Evolutionary conservation across 2,113 vertebrate genomes (phyloP), one percentile per base, ranked within the genome.

Genomic region (Uria aalge): DNA sequence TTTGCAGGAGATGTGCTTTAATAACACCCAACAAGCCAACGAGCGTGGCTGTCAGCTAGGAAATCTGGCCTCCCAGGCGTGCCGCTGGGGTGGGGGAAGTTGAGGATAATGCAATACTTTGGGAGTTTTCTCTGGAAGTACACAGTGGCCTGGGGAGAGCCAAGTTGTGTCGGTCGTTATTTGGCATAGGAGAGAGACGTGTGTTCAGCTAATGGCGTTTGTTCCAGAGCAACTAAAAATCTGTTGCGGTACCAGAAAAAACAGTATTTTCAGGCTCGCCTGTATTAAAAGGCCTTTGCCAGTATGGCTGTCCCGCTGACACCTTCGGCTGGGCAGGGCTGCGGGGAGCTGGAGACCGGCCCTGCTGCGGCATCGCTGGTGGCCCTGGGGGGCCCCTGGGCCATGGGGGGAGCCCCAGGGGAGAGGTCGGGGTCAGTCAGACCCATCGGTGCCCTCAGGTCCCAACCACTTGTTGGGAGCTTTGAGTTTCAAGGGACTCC

Each of bases 111-210:
- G 86, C 94, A 96, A 19, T 52, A 57, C 45, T 77, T 56, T 34
- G 69, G 62, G 86, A 80, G 32, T 78, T 95, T 92, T 75, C 79
- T 90, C 72, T 92, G 73, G 64, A 96, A 92, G n/a, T 81, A 80
- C 75, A 67, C 18, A 4, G 86, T 81, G 67, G 89, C 67, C 82
- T 91, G 47, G 48, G 71, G 74, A 88, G n/a, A 84, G 64, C 86
- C 68, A 84, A 92, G 74, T 64, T 45, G 27, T 86, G 60, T 41
- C 0, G 4, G 69, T 15, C 4, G 64, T 63, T 74, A 64, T 18
- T 94, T 95, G 80, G 82, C 62, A 34, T 3, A 30, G 76, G 53
- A 68, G 81, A 59, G 77, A 80, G 56, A 57, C 1, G 0, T 82
- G 53, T 50, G 56, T 71, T 88, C 90, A 7, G 7, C 76, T 76